A percentile compares a stretch with the other conserved stretches of the same genome.
Conservation (phyloP, 2,888 invertebrate species). For the Steinernema hermaphroditum region DNA sequence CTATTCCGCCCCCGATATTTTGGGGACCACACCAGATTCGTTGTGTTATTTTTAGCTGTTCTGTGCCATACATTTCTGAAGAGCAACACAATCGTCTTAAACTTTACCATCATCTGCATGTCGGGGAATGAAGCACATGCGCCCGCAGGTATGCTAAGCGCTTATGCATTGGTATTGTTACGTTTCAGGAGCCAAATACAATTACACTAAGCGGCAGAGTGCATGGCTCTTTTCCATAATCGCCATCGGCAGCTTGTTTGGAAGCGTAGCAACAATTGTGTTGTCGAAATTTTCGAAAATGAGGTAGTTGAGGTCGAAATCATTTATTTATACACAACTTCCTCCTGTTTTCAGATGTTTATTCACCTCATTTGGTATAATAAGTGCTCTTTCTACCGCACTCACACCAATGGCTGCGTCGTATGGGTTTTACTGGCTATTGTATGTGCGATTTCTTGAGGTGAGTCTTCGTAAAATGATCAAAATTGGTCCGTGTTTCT, state of each 20-base stretch:
- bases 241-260: background rate
- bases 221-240: background rate
- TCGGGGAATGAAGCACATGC: background rate
- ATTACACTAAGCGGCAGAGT: background rate
- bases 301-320: background rate
- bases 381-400: slow-evolving; percentile 6
- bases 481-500: background rate
- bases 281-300: background rate
- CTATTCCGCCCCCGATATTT: background rate
- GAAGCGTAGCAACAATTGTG: background rate
- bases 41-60: background rate
- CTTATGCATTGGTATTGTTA: background rate
- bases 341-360: background rate
- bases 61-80: slow-evolving; percentile 22
- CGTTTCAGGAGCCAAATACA: background rate
- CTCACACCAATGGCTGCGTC: background rate
- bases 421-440: background rate
- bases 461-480: background rate
- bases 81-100: background rate
- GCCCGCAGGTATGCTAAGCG: background rate
- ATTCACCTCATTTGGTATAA: background rate
- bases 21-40: background rate
- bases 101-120: slow-evolving; percentile 20
- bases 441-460: background rate
- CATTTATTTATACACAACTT: background rate